Base-by-base conservation (phyloP, 2,888 invertebrate species). In the Pollenia labialis region DNA sequence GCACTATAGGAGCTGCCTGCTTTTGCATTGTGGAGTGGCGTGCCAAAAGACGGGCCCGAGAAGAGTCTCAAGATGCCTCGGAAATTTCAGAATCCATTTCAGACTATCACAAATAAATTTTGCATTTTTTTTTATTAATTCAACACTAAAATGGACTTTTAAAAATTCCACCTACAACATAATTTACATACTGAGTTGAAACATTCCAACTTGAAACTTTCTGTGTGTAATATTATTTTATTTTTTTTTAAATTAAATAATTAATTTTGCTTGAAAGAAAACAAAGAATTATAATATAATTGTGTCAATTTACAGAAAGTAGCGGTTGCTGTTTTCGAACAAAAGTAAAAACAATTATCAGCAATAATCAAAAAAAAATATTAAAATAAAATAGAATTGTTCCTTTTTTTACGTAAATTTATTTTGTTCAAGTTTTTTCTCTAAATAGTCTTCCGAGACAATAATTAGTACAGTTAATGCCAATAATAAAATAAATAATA, bases 1-100 rank as follows among this genome's bases (percentile, higher is more conserved):
- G 95, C 0, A 94, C 96, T 0, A 89, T 96, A 10, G 98, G 98
- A 69, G 97, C 97, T 0, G 94, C 95, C 0, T 93, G 96, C 4
- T 98, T 98, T 93, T 97, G 97, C 89, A 92, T 95, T 76, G 97
- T 98, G 7, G 98, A 98, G 92, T 96, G 95, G 95, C 90, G 91
- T 68, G 91, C 91, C 62, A 93, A 93, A 86, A 89, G 92, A 68
- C 90, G 92, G 50, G 89, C 90, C 52, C 90, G 89, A 12, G 90
- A 90, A 44, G 91, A 91, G 52, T 89, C 90, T 10, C 83, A 90
- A 14, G 89, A 90, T 40, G 90, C 90, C 80, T 91, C 90, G 46
- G 89, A 88, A 69, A 88, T 58, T 42, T 87, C 84, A 12, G 80
- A 80, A 77, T 87, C 84, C 1, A 64, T 87, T 74, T 84, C 81